These are phyloP conservation scores for Caenorhabditis afra DNA, from an alignment of 2,888 invertebrate genomes.

Conservation along the genomic window DNA sequence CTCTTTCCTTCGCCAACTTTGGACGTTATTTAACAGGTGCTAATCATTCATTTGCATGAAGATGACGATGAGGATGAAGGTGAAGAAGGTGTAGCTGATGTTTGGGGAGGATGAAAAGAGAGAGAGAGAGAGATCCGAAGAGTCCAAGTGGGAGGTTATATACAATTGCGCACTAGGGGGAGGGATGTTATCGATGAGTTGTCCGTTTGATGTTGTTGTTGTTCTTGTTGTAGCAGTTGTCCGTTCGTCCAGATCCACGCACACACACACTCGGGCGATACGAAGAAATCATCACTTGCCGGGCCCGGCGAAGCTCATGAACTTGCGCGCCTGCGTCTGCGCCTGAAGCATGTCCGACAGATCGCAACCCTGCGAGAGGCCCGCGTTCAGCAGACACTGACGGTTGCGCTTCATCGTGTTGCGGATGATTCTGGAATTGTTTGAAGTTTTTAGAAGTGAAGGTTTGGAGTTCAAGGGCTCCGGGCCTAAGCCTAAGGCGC, in stretches of 20 bases:
- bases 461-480: too few species aligned
- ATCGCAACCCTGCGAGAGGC: slow-evolving; percentile 77
- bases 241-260: slow-evolving; percentile 4
- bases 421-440: slow-evolving; percentile 47
- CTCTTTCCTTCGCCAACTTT: too few species aligned
- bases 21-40: too few species aligned
- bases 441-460: too few species aligned
- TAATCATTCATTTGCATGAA: slow-evolving; percentile 22
- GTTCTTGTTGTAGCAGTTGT: neutral
- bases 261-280: too few species aligned
- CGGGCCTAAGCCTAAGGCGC: too few species aligned
- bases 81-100: neutral
- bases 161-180: slow-evolving; percentile 34
- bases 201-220: too few species aligned
- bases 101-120: neutral
- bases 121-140: slow-evolving; percentile 26
- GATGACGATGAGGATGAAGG: neutral
- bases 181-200: too few species aligned
- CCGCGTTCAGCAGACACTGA: slow-evolving; percentile 76
- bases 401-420: slow-evolving; percentile 69
- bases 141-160: slow-evolving; percentile 6
- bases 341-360: slow-evolving; percentile 73
- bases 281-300: too few species aligned
- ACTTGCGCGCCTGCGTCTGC: slow-evolving; percentile 72
- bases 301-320: slow-evolving; percentile 77